Percentiles rank a stretch among this genome's conserved stretches.
Conservation (phyloP, 2,113 vertebrate species). For the Sylvietta virens region DNA sequence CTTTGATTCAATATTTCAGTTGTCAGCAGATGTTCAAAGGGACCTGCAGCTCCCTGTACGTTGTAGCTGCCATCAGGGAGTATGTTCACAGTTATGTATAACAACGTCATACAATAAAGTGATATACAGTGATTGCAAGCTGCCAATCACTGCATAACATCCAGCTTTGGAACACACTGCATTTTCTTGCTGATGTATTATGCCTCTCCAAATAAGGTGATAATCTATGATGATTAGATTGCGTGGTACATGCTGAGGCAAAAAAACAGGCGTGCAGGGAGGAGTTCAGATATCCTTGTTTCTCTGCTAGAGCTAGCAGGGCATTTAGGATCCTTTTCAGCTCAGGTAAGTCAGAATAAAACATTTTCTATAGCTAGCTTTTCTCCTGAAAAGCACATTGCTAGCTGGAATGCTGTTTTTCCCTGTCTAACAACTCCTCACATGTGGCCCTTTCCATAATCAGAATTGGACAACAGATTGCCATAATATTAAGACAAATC, state of each 20-base stretch:
- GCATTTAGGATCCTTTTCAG: neutral
- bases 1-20: neutral
- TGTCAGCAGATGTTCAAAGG: slow-evolving; percentile 17
- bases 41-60: neutral
- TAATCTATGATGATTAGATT: neutral
- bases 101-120: neutral
- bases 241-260: neutral
- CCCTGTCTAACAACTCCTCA: neutral
- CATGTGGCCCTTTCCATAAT: neutral
- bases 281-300: neutral
- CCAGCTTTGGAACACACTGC: neutral
- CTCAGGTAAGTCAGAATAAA: neutral
- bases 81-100: neutral
- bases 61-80: neutral
- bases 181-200: neutral
- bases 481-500: neutral
- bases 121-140: neutral
- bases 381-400: neutral
- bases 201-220: neutral
- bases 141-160: neutral
- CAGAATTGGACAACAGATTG: fast-evolving
- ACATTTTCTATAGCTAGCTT: neutral
- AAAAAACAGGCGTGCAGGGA: neutral
- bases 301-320: neutral
- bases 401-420: neutral